phyloP scores from a whole-genome alignment of 2,797 vertebrate species.

The Cryptoblepharus egeriae region DNA sequence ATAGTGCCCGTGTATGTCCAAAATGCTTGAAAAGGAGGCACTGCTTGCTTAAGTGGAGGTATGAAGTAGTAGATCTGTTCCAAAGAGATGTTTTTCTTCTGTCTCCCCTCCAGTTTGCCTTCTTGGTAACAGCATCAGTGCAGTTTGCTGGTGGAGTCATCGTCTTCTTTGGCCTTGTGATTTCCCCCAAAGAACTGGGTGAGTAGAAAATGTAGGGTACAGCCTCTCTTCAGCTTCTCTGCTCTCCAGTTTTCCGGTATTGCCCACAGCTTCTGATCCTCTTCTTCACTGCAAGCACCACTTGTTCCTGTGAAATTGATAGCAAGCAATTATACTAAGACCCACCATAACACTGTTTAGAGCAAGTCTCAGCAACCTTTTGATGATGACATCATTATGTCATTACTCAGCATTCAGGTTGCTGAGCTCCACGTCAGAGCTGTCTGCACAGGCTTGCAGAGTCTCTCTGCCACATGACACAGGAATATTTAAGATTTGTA shows the following conservation, averaged over 20 bases:
- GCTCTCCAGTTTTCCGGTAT: background rate
- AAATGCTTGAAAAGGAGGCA: background rate
- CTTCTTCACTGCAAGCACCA: too few relatives aligned
- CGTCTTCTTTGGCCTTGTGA: conserved; percentile 94
- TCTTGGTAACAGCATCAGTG: conserved; percentile 93
- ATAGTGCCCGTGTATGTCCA: background rate
- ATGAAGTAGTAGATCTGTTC: background rate
- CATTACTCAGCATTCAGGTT: too few relatives aligned
- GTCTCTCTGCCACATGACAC: too few relatives aligned
- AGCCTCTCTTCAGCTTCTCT: conserved; percentile 17
- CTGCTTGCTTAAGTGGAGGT: background rate
- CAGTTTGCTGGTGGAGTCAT: conserved; percentile 94
- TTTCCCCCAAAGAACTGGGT: conserved; percentile 95
- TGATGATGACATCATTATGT: too few relatives aligned
- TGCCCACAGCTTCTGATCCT: background rate
- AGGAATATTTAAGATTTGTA: background rate
- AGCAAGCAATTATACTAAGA: too few relatives aligned
- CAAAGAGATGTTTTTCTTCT: background rate
- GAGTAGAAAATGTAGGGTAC: conserved; percentile 66
- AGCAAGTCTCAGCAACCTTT: too few relatives aligned
- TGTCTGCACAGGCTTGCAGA: too few relatives aligned
- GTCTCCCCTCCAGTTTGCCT: conserved; percentile 86
- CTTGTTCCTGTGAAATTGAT: too few relatives aligned
- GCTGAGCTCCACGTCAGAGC: too few relatives aligned
- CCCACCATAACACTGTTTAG: too few relatives aligned